A percentile compares a stretch with the other conserved stretches of the same genome.
phyloP scores from a whole-genome alignment of 2,113 vertebrate species.

The Spilogale gracilis region DNA sequence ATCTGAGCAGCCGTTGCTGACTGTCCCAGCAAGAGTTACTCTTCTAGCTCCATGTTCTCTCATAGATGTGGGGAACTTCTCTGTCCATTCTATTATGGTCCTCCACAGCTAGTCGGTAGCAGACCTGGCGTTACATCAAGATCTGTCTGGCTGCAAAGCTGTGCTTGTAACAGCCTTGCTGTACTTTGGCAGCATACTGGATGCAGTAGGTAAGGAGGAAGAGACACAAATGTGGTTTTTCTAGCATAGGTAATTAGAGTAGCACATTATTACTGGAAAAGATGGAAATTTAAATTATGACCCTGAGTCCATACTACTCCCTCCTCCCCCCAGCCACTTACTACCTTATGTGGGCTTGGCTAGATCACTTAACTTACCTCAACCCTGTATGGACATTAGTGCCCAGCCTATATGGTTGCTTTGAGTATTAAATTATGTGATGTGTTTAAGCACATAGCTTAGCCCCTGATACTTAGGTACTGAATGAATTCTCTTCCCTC shows the following conservation, averaged over 20 bases:
- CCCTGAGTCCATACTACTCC: not conserved
- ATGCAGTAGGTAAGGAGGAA: slow-evolving; percentile 3
- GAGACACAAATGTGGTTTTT: not conserved
- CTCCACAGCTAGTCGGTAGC: slow-evolving; percentile 6
- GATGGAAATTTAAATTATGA: not conserved
- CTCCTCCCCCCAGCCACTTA: not conserved
- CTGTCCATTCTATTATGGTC: not conserved
- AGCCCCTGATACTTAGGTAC: not conserved
- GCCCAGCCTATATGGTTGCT: not conserved
- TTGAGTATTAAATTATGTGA: not conserved
- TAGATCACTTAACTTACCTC: not conserved
- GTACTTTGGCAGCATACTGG: not conserved
- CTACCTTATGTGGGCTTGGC: not conserved
- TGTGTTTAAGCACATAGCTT: not conserved
- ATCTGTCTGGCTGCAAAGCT: slow-evolving; percentile 17
- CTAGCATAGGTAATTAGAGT: not conserved
- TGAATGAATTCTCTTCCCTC: not conserved
- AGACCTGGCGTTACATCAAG: not conserved
- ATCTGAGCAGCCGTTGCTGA: not conserved
- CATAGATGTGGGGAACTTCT: not conserved
- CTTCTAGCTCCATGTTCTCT: not conserved
- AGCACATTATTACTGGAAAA: not conserved
- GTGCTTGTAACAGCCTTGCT: not conserved
- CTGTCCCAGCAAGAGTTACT: not conserved
- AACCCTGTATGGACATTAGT: not conserved